Evolutionary conservation across 2,113 vertebrate species (phyloP), one percentile per base, ranked within the genome.

Genomic region (Rhadina sibilatrix): DNA sequence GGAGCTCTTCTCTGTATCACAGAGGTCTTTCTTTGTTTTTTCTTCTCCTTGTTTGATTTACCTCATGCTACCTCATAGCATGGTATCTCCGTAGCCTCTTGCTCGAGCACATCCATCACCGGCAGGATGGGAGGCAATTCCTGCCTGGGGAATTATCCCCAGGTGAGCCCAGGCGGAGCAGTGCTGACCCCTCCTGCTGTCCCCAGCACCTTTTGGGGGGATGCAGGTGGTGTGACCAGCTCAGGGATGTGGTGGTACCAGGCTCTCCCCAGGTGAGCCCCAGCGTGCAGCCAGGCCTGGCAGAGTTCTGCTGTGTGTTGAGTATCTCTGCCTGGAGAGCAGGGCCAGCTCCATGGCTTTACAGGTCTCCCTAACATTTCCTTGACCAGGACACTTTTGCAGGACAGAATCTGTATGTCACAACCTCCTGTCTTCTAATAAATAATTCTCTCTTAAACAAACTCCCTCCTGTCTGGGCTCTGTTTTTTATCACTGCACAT

Each of bases 331-430:
- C 1, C 0, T 54, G 87, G 63, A 72, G 84, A 79, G 30, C 78
- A 72, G 85, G 81, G 87, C 82, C 92, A 94, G 94, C 49, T 87
- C 65, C 12, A 44, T 0, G 9, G 65, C 40, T 86, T 80, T 52
- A 31, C 69, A 31, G 63, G 47, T 77, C 64, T 81, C 86, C 84
- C 63, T 77, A 96, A 66, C 69, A 24, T 18, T 83, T 31, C 44
- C 49, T 12, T 89, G 81, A 65, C 75, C 80, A 72, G 93, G 87
- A 91, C 87, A 68, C 94, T 94, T 94, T 94, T 89, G 93, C 95
- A 95, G 94, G 84, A 95, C 94, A 96, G 96, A 94, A 97, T 96
- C 93, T 96, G 89, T 94, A 93, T 0, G 23, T 94, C 61, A 94
- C 65, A 94, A 68, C 79, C 57, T 91, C 96, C 91, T 92, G 5